Conservation (phyloP, 2,888 invertebrate genomes). For the Tetranychus truncatus region DNA sequence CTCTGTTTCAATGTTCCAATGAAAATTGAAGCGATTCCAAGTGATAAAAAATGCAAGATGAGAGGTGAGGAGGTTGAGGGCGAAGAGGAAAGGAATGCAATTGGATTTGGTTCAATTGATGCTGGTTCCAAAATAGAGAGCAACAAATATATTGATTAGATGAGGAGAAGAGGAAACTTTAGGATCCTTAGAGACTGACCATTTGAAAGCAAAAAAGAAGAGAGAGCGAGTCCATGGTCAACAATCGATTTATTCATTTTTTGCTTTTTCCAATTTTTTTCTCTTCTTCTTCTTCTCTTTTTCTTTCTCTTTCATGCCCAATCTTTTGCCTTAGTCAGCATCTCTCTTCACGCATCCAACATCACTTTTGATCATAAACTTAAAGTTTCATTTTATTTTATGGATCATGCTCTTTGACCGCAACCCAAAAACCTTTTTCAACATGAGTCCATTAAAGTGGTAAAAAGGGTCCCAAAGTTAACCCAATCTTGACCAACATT, state of each 20-base stretch:
- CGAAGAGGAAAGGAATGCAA: background rate
- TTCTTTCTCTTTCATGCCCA: background rate
- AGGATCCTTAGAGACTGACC: background rate
- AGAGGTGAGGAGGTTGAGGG: background rate
- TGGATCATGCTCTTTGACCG: background rate
- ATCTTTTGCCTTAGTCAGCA: background rate
- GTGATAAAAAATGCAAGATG: background rate
- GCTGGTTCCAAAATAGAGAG: background rate
- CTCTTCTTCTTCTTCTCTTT: background rate
- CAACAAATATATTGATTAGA: constrained; percentile 1
- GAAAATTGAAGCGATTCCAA: too few relatives aligned
- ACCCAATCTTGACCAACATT: background rate
- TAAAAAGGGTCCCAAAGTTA: background rate
- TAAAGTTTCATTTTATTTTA: background rate
- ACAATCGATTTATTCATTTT: constrained; percentile 1
- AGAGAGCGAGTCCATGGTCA: background rate
- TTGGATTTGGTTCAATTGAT: background rate
- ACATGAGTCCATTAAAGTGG: too few relatives aligned
- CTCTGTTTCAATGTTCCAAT: too few relatives aligned
- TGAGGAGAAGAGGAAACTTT: background rate
- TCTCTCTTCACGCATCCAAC: background rate
- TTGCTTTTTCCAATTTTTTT: background rate
- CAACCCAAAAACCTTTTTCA: too few relatives aligned
- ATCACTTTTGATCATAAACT: background rate
- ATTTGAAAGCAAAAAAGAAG: background rate